A percentile compares a stretch with the other conserved stretches of the same genome.
These are phyloP conservation scores for Parotia lawesii DNA, from an alignment of 2,113 vertebrate species.

Conservation along the genomic window DNA sequence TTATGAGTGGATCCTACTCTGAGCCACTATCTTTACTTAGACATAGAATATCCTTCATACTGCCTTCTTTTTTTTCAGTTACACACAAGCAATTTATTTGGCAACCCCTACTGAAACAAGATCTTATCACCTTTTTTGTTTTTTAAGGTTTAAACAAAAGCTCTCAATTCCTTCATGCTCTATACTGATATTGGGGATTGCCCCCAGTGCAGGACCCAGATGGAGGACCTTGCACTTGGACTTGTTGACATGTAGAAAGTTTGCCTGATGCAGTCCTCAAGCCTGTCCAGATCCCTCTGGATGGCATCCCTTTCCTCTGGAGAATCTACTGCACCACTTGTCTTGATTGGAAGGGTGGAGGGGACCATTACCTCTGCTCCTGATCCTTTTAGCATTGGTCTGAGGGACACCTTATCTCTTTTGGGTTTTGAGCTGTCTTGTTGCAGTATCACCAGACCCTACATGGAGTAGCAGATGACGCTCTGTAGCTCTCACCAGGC, in stretches of 20 bases:
- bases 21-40: neutral
- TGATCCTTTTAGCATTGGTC: neutral
- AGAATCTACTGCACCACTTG: neutral
- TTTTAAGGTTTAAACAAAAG: neutral
- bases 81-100: neutral
- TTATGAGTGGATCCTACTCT: neutral
- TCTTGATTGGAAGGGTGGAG: neutral
- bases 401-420: neutral
- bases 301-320: neutral
- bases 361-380: neutral
- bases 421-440: too few relatives aligned
- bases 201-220: neutral
- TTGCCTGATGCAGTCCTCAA: neutral
- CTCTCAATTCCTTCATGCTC: neutral
- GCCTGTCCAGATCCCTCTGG: neutral
- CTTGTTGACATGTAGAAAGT: neutral
- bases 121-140: neutral
- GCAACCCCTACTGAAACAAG: neutral
- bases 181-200: neutral
- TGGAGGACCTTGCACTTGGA: neutral
- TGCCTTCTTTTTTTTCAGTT: neutral
- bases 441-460: neutral
- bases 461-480: neutral
- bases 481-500: neutral
- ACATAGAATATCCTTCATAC: neutral